Evolutionary conservation across 2,113 vertebrate species (phyloP).

Genomic region (Malaclemys terrapin): DNA sequence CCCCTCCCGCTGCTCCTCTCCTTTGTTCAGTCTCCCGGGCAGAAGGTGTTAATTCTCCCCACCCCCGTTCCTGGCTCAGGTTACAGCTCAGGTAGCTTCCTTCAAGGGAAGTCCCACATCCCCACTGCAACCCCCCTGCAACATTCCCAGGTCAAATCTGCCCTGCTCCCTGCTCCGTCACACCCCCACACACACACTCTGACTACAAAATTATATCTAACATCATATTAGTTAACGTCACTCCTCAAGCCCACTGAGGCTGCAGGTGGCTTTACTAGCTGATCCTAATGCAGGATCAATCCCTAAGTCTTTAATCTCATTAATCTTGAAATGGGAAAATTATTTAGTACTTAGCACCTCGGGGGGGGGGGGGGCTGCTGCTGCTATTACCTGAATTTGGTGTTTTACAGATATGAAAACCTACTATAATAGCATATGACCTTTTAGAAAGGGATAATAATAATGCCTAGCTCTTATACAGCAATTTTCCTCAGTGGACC

Average conservation of each 20-base stretch:
- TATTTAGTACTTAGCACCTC: background rate
- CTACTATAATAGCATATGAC: background rate
- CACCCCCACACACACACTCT: background rate
- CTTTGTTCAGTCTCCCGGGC: too few relatives aligned
- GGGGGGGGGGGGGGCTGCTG: background rate
- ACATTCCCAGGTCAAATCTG: too few relatives aligned
- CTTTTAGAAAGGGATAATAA: background rate
- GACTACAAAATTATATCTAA: slow-evolving; percentile 20
- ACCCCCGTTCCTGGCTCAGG: too few relatives aligned
- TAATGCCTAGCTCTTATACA: background rate
- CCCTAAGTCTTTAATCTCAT: background rate
- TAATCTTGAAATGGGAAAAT: background rate
- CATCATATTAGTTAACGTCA: slow-evolving; percentile 9
- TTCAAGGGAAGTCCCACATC: too few relatives aligned
- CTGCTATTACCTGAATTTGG: background rate
- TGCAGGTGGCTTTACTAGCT: background rate
- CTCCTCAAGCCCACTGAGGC: background rate
- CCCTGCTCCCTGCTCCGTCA: too few relatives aligned
- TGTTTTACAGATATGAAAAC: background rate
- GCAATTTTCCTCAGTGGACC: background rate
- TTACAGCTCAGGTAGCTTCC: too few relatives aligned
- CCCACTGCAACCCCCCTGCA: too few relatives aligned
- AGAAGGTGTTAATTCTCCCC: too few relatives aligned
- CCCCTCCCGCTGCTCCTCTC: too few relatives aligned
- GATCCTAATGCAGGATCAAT: background rate